These are phyloP conservation scores for Pachycephala philippinensis DNA, from an alignment of 2,113 vertebrate genomes.

Conservation along the genomic window DNA sequence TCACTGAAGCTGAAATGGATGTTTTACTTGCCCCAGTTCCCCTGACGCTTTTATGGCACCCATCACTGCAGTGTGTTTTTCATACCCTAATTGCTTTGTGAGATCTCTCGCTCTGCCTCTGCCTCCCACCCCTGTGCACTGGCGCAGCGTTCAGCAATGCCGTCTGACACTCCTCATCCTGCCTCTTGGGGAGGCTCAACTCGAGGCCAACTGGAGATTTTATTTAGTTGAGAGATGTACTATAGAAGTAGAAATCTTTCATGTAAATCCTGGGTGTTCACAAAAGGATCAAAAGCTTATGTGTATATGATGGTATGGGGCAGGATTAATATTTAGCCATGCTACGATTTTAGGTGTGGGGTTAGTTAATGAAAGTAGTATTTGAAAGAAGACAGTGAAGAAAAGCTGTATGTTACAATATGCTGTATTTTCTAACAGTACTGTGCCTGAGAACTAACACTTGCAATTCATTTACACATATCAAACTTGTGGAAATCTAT, in stretches of 20 bases:
- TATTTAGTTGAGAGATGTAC: background rate
- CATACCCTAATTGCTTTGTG: background rate
- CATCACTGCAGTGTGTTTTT: background rate
- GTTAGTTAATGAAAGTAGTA: background rate
- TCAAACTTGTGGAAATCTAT: background rate
- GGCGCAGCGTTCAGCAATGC: background rate
- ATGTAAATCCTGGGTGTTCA: slow-evolving; percentile 10
- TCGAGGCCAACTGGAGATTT: slow-evolving; percentile 14
- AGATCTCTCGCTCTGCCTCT: background rate
- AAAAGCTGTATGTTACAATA: background rate
- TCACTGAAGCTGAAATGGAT: slow-evolving; percentile 9
- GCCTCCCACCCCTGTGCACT: background rate
- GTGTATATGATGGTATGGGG: background rate
- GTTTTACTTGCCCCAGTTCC: background rate
- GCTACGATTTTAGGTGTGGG: background rate
- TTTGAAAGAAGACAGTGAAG: background rate
- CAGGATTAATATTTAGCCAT: background rate
- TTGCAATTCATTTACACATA: background rate
- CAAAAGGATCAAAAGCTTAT: slow-evolving; percentile 4
- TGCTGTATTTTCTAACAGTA: background rate
- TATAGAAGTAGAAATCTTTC: background rate
- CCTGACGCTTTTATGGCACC: background rate
- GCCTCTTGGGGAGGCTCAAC: slow-evolving; percentile 50
- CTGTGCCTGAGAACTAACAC: background rate
- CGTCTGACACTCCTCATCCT: background rate